Percentiles rank a stretch among this genome's conserved stretches.
These are phyloP conservation scores for Heliconius hermathena DNA, from an alignment of 1,140 invertebrate genomes.

Conservation along the genomic window DNA sequence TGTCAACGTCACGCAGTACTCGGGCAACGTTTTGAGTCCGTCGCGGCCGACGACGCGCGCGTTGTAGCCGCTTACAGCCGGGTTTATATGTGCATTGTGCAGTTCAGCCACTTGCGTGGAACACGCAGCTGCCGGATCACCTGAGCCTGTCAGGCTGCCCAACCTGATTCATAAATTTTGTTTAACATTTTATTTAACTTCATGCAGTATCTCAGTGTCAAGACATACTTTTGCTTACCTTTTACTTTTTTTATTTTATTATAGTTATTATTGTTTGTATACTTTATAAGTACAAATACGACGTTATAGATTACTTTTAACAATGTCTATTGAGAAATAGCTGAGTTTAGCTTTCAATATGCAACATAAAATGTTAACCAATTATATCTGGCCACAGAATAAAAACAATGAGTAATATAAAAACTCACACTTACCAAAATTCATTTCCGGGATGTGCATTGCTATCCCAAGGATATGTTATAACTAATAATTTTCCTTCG, in stretches of 20 bases:
- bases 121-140: constrained; percentile 84
- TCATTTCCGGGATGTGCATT: constrained; percentile 86
- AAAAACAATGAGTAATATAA: background rate
- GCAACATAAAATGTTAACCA: too few relatives aligned
- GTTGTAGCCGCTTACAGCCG: constrained; percentile 46
- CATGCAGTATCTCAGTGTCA: too few relatives aligned
- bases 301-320: too few relatives aligned
- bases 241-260: too few relatives aligned
- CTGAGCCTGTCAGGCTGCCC: constrained; percentile 67
- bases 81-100: constrained; percentile 67
- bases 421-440: constrained; percentile 74
- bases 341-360: too few relatives aligned
- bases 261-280: too few relatives aligned
- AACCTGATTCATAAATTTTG: constrained; percentile 46
- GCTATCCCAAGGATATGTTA: constrained; percentile 86
- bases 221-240: too few relatives aligned
- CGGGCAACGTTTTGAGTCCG: constrained; percentile 43
- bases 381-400: background rate
- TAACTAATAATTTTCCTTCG: constrained; percentile 82
- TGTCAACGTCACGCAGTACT: constrained; percentile 41
- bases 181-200: background rate
- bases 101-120: constrained; percentile 67
- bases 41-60: constrained; percentile 43
- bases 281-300: too few relatives aligned
- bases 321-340: too few relatives aligned